Percentiles rank a stretch among this genome's conserved stretches.
These are phyloP conservation scores for Helogale parvula DNA, from an alignment of 2,113 vertebrate species.

Conservation along the genomic window DNA sequence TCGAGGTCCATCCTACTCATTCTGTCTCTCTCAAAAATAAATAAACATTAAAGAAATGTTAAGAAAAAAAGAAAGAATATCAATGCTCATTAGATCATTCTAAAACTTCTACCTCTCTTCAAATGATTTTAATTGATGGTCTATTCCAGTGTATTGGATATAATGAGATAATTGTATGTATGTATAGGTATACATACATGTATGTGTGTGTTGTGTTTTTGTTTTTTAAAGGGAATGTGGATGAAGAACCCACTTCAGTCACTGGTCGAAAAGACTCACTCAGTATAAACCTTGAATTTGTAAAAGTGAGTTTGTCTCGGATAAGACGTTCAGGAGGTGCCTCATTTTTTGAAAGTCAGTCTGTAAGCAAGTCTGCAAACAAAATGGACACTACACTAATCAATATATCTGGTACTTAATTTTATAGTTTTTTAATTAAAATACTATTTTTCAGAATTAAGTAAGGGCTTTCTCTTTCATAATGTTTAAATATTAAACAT, in stretches of 20 bases:
- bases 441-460: constrained; percentile 42
- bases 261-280: constrained; percentile 98
- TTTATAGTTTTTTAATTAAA: constrained; percentile 40
- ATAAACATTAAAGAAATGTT: too few species aligned
- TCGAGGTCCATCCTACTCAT: too few species aligned
- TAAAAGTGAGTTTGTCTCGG: constrained; percentile 97
- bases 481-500: background rate
- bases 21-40: too few species aligned
- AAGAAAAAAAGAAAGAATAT: too few species aligned
- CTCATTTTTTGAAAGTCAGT: constrained; percentile 93
- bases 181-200: background rate
- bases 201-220: background rate
- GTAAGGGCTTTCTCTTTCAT: background rate
- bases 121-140: background rate
- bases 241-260: constrained; percentile 96
- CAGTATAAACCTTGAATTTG: constrained; percentile 99
- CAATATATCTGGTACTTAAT: constrained; percentile 95
- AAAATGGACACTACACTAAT: constrained; percentile 98
- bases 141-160: background rate
- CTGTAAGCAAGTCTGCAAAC: constrained; percentile 89
- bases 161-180: background rate
- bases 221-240: constrained; percentile 90
- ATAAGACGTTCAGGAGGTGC: constrained; percentile 95
- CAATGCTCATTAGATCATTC: background rate
- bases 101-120: background rate